These are phyloP conservation scores for Isurus oxyrinchus DNA, from an alignment of 2,113 vertebrate genomes.

Conservation along the genomic window DNA sequence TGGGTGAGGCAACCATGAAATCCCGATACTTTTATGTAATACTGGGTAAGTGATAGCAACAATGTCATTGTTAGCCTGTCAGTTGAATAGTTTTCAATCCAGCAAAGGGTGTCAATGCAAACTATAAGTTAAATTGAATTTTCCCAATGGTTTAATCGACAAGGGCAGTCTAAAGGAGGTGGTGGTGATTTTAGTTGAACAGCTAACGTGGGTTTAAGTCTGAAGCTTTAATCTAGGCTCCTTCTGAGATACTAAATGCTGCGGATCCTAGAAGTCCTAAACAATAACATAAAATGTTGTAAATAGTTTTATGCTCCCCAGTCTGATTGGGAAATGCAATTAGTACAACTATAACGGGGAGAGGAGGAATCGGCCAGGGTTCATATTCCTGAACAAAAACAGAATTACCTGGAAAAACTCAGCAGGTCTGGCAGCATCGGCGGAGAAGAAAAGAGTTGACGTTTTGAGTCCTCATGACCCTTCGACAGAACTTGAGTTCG, in stretches of 20 bases:
- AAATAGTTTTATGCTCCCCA: too few species aligned
- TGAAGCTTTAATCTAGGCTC: too few species aligned
- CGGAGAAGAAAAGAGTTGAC: too few species aligned
- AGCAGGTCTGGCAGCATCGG: too few species aligned
- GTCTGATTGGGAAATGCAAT: neutral
- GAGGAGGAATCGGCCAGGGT: too few species aligned
- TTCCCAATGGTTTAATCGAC: neutral
- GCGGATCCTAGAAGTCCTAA: too few species aligned
- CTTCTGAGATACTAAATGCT: too few species aligned
- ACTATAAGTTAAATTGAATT: neutral
- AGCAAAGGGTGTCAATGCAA: neutral
- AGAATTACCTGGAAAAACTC: too few species aligned
- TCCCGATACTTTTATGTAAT: neutral
- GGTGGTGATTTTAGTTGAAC: neutral
- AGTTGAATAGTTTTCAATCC: neutral
- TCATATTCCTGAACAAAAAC: too few species aligned
- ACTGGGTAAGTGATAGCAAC: neutral
- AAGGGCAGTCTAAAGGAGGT: neutral
- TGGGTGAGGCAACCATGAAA: neutral
- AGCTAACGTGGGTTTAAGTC: neutral
- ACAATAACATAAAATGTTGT: too few species aligned
- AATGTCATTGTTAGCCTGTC: neutral
- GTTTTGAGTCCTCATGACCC: too few species aligned
- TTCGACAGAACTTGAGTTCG: too few species aligned
- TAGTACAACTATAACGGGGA: neutral